Conservation (phyloP, 64 coral and sea anemone species). For the Stichodactyla mertensii region DNA sequence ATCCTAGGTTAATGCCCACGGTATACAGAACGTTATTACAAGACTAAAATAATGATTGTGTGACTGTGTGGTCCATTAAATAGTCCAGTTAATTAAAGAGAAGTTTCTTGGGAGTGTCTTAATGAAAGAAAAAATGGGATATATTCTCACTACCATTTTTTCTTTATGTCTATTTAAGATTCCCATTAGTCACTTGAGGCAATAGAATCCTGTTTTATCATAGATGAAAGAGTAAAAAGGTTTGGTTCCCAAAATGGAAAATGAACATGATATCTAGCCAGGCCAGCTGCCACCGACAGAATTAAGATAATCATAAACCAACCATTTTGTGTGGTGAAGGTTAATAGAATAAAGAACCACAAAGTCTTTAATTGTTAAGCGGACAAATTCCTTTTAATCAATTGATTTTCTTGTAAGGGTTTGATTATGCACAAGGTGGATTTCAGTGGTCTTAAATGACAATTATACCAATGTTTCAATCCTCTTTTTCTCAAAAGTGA, state of each 20-base stretch:
- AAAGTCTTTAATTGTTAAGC: slow-evolving; percentile 26
- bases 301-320: slow-evolving; percentile 21
- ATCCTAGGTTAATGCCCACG: slow-evolving; percentile 4
- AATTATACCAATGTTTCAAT: slow-evolving; percentile 7
- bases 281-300: slow-evolving; percentile 14
- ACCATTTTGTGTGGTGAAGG: slow-evolving; percentile 8
- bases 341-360: slow-evolving; percentile 28
- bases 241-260: neutral
- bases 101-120: neutral
- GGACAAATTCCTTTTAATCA: slow-evolving; percentile 26
- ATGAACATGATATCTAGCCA: slow-evolving; percentile 11
- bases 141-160: neutral
- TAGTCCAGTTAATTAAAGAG: slow-evolving; percentile 7
- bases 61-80: slow-evolving; percentile 11
- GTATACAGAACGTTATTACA: slow-evolving; percentile 7
- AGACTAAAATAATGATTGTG: neutral
- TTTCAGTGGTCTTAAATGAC: slow-evolving; percentile 12
- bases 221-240: neutral
- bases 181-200: neutral
- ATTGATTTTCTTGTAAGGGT: slow-evolving; percentile 18
- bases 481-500: neutral
- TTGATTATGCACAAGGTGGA: slow-evolving; percentile 18
- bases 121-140: neutral
- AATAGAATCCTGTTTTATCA: neutral
- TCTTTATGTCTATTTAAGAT: neutral